Conservation (phyloP, 1,140 invertebrate species). For the Zaprionus camerounensis region DNA sequence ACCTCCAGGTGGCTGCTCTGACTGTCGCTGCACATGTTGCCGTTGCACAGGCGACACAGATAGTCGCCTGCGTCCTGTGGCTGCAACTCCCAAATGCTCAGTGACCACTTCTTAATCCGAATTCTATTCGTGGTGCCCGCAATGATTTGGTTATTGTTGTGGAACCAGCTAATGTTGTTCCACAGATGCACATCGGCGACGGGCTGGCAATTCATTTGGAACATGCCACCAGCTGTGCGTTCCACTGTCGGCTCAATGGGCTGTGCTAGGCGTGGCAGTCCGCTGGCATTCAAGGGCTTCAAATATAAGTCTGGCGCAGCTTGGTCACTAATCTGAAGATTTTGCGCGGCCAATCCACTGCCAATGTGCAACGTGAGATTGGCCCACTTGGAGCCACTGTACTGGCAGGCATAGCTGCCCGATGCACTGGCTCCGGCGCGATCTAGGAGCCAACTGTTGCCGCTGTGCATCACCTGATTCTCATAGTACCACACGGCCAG, state of each 20-base stretch:
- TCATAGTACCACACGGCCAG: constrained; percentile 60
- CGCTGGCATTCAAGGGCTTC: constrained; percentile 27
- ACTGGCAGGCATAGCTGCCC: constrained; percentile 62
- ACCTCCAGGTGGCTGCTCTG: constrained; percentile 84
- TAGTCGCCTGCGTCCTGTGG: constrained; percentile 92
- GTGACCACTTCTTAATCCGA: constrained; percentile 86
- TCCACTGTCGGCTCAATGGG: constrained; percentile 34
- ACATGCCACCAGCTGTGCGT: constrained; percentile 87
- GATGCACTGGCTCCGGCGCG: constrained; percentile 36
- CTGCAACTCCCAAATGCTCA: constrained; percentile 89
- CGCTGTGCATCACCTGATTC: constrained; percentile 24
- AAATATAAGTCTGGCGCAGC: constrained; percentile 43
- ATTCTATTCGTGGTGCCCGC: constrained; percentile 70
- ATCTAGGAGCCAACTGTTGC: constrained; percentile 33
- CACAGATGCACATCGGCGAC: constrained; percentile 86
- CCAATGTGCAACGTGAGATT: constrained; percentile 61
- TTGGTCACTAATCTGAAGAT: constrained; percentile 33
- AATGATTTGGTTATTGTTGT: constrained; percentile 85
- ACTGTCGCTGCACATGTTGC: constrained; percentile 89
- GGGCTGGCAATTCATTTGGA: constrained; percentile 87
- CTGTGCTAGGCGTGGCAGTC: constrained; percentile 52
- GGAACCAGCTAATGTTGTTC: constrained; percentile 91
- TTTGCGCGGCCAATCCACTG: neutral
- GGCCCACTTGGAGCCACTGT: constrained; percentile 47
- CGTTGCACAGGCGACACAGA: constrained; percentile 92